Evolutionary conservation across 2,888 invertebrate species (phyloP).

Genomic region (Podotricha telesiphe): DNA sequence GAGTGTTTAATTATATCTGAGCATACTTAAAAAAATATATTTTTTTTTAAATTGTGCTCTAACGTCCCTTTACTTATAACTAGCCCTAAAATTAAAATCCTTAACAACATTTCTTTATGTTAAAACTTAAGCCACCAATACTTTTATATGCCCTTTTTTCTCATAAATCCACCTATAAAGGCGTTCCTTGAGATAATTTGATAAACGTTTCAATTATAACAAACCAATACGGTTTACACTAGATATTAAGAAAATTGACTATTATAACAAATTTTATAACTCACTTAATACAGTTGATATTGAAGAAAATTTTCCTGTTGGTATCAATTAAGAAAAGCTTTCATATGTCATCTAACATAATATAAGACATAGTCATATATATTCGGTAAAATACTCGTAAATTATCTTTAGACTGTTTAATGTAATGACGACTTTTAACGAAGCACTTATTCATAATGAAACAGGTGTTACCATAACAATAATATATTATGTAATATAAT

Average conservation of each 20-base stretch:
- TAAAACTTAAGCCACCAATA: not conserved
- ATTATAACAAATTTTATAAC: no score
- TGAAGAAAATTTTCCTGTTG: no score
- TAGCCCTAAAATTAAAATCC: not conserved
- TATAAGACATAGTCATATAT: not conserved
- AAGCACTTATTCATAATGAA: not conserved
- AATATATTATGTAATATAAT: not conserved
- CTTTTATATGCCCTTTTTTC: not conserved
- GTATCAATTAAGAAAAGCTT: no score
- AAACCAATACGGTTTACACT: no score
- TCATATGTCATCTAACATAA: no score
- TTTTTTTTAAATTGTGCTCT: not conserved
- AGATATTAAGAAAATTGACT: no score
- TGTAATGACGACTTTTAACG: not conserved
- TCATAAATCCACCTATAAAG: not conserved
- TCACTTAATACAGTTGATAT: no score
- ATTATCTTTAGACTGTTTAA: not conserved
- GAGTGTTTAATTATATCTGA: no score
- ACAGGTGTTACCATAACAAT: no score
- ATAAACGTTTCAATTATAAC: no score
- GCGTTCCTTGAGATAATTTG: no score
- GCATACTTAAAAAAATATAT: no score
- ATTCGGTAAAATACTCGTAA: not conserved
- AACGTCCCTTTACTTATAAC: not conserved
- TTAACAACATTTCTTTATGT: not conserved